Evolutionary conservation across 2,888 invertebrate genomes (phyloP), one percentile per base, ranked within the genome.

Genomic region (Plutella xylostella): DNA sequence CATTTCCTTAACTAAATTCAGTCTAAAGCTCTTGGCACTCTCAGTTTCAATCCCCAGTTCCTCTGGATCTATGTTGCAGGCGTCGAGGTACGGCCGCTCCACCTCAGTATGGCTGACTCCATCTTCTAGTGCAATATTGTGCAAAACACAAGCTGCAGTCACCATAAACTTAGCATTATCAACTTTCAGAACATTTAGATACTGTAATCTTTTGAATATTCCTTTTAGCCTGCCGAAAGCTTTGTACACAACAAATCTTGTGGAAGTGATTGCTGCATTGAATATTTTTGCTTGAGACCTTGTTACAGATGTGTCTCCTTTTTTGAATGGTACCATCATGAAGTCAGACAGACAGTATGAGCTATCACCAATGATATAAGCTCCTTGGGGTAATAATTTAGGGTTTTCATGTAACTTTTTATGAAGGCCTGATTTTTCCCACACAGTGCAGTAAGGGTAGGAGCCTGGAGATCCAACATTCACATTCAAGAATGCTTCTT

Each of bases 41-140:
- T 28, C 19, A 6, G 4, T 42, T 31, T 42, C 30, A 3, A 31
- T 5, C n/a, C 18, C 7, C n/a, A 31, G 3, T 4, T 12, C 4
- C 6, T 14, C 42, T 31, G 30, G 31, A 4, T 42, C 31, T 20
- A 42, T n/a, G 11, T 31, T 21, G 6, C 6, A 19, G 9, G 14
- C 17, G 14, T 30, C 17, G 2, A 11, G 25, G 40, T 40, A 40
- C 18, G 40, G 40, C 14, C 14, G n/a, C 7, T 42, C 31, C 12
- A 42, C 11, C 14, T 20, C 31, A 30, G 18, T n/a, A 31, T 21
- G 12, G 15, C 6, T 31, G 4, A 42, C 42, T 4, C 31, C 42
- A 42, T 42, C 42, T 42, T 21, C 11, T 12, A 42, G n/a, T 12
- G 42, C 30, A 19, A 42, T 31, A 18, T 42, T 42, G 42, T 42